phyloP scores from a whole-genome alignment of 2,113 vertebrate species.

The Anseranas semipalmata region DNA sequence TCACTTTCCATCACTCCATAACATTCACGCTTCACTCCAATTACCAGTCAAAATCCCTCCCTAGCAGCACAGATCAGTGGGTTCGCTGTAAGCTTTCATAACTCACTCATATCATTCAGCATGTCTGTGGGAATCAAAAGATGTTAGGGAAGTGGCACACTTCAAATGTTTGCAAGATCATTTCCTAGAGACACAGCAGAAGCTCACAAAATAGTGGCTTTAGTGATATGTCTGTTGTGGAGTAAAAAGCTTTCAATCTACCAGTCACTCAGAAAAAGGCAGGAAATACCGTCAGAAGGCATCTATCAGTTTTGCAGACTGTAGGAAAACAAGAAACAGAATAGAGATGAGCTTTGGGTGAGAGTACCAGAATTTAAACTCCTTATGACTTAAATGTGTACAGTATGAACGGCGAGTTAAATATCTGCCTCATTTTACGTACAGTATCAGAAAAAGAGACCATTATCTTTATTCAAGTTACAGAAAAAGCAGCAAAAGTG shows the following conservation, averaged over 20 bases:
- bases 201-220: not conserved
- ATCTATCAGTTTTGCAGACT: not conserved
- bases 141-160: not conserved
- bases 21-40: fast-evolving
- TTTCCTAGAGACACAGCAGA: not conserved
- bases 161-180: not conserved
- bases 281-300: not conserved
- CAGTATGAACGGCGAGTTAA: not conserved
- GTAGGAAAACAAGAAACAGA: not conserved
- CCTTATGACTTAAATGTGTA: not conserved
- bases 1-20: not conserved
- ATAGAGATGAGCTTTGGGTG: not conserved
- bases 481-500: not conserved
- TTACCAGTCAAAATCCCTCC: not conserved
- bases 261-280: not conserved
- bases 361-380: not conserved
- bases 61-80: fast-evolving
- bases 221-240: fast-evolving
- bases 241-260: not conserved
- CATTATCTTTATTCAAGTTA: not conserved
- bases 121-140: fast-evolving
- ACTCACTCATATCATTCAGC: not conserved
- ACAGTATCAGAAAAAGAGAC: not conserved
- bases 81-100: not conserved
- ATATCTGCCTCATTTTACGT: not conserved